Percentiles rank a stretch among this genome's conserved stretches.
These are phyloP conservation scores for Dipodomys stephensi DNA, from an alignment of 2,113 vertebrate genomes.

Conservation along the genomic window DNA sequence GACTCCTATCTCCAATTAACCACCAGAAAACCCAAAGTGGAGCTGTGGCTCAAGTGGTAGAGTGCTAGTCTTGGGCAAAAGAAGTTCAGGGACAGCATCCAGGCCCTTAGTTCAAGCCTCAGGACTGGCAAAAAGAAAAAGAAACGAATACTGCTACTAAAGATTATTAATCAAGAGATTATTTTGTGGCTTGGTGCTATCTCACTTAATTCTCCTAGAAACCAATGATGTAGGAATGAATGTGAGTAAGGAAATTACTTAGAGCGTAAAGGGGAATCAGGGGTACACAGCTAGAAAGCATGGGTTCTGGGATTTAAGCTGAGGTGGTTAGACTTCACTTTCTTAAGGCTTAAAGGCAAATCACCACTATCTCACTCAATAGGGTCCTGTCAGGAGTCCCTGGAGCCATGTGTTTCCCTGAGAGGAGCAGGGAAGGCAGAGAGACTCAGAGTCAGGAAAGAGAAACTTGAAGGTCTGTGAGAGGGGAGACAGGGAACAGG, in stretches of 20 bases:
- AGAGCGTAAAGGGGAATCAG: constrained; percentile 31
- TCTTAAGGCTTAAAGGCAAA: background rate
- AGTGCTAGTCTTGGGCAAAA: too few relatives aligned
- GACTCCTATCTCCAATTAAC: too few relatives aligned
- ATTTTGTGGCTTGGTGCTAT: background rate
- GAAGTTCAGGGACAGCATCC: too few relatives aligned
- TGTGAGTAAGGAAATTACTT: background rate
- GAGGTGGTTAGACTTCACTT: background rate
- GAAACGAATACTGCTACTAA: background rate
- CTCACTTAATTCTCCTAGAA: background rate
- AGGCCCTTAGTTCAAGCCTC: too few relatives aligned
- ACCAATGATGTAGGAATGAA: background rate
- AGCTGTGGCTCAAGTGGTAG: too few relatives aligned
- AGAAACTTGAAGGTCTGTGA: background rate
- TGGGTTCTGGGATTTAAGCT: background rate
- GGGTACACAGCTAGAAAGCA: background rate
- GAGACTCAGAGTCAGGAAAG: background rate
- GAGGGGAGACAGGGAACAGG: too few relatives aligned
- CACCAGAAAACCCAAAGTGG: too few relatives aligned
- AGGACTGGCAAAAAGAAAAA: too few relatives aligned
- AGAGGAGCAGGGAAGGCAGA: too few relatives aligned
- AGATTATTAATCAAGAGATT: background rate
- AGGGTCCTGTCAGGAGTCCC: background rate
- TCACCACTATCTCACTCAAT: background rate
- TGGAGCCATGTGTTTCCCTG: background rate